Percentiles rank a stretch among this genome's conserved stretches.
Conservation (phyloP, 2,888 invertebrate species). For the Hirtodrosophila trivittata region DNA sequence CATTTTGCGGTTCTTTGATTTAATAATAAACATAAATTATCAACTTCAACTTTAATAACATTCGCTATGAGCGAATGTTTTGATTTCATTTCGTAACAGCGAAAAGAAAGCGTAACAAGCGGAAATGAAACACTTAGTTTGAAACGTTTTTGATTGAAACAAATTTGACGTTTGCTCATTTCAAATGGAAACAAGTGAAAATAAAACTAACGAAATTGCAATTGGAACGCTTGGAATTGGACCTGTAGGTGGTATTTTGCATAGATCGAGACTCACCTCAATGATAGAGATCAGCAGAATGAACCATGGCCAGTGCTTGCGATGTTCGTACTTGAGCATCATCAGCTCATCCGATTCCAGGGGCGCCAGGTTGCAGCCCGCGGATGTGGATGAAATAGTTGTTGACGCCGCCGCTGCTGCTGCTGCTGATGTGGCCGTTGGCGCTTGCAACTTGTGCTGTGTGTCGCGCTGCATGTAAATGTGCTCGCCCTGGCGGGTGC, state of each 20-base stretch:
- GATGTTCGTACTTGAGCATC: constrained; percentile 74
- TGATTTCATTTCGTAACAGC: neutral
- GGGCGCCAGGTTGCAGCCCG: constrained; percentile 33
- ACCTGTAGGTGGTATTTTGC: no score
- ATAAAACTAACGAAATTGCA: neutral
- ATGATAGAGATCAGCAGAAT: constrained; percentile 80
- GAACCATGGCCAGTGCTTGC: constrained; percentile 81
- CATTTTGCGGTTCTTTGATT: constrained; percentile 65
- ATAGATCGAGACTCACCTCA: constrained; percentile 72
- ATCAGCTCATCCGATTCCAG: constrained; percentile 58
- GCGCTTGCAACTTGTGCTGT: constrained; percentile 29
- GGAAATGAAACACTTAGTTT: constrained; percentile 19
- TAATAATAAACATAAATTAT: constrained; percentile 62
- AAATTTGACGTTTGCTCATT: no score
- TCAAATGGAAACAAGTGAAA: neutral
- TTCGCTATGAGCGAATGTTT: constrained; percentile 8
- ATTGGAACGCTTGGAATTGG: no score
- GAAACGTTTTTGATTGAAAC: no score
- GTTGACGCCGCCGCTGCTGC: constrained; percentile 19
- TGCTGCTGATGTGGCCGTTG: constrained; percentile 21
- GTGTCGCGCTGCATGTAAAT: constrained; percentile 78
- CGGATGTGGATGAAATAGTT: constrained; percentile 15
- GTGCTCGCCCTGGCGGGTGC: constrained; percentile 80
- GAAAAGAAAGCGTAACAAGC: constrained; percentile 1
- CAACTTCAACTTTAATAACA: constrained; percentile 22